Evolutionary conservation across 2,113 vertebrate species (phyloP), one percentile per base, ranked within the genome.

Genomic region (Ranitomeya imitator): DNA sequence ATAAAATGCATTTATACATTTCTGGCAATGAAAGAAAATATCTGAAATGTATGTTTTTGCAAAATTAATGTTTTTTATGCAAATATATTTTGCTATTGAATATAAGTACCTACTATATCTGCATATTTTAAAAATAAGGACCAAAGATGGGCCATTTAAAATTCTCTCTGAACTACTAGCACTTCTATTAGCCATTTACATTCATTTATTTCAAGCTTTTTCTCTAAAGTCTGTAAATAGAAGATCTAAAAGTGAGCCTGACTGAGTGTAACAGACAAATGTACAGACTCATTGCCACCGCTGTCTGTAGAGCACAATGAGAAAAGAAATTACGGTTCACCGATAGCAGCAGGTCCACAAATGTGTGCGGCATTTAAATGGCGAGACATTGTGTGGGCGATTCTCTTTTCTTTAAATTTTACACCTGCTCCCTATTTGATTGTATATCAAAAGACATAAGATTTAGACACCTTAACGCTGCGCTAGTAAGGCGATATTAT

Each of bases 311-410:
- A 21, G 52, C 21, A 73, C 86, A 88, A 88, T 83, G 37, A 60
- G 76, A 61, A 16, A 57, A 74, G 86, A 88, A 79, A 88, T 83
- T 82, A 63, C 51, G 31, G 37, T 45, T 83, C 37, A 15, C 55
- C 37, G 55, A 14, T 74, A 74, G 52, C 81, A 83, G 81, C 83
- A 80, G 77, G 65, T 88, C 45, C 67, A 60, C 69, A 73, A 71
- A 63, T 61, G 69, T 71, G 73, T 83, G 67, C 55, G 54, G 79
- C 67, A 88, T 69, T 26, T 60, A 83, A 82, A 73, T 55, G 26
- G 61, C 55, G 59, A 18, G 69, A 59, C 31, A n/a, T 77, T 16
- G 14, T 77, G 65, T 37, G 80, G n/a, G 60, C 65, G 37, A 8
- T 69, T 79, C 76, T 19, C 7, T 60, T 83, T 73, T 71, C 45